Conservation (phyloP, 1,140 invertebrate genomes). For the Sitodiplosis mosellana region DNA sequence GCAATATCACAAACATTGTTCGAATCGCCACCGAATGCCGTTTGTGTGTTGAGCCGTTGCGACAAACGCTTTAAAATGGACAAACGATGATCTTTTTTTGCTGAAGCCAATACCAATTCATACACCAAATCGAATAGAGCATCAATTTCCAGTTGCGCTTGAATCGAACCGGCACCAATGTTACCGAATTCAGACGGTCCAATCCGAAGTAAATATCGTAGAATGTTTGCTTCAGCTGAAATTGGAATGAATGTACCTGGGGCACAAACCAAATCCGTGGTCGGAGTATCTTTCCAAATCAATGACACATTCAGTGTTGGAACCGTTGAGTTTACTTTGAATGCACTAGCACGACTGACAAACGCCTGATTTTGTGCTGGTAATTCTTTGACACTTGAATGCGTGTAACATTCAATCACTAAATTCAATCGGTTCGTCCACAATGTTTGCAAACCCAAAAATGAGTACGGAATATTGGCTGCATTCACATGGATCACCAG, state of each 20-base stretch:
- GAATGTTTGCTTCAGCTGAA: conserved; percentile 1
- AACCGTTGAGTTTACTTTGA: not conserved
- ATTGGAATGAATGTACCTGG: not conserved
- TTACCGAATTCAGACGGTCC: not conserved
- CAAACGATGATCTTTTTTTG: too few relatives aligned
- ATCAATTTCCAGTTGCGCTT: too few relatives aligned
- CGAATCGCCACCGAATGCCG: too few relatives aligned
- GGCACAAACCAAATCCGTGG: not conserved
- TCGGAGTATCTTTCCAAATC: not conserved
- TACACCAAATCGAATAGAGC: too few relatives aligned
- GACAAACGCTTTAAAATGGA: too few relatives aligned
- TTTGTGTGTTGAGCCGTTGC: too few relatives aligned
- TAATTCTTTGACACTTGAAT: not conserved
- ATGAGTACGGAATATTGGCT: not conserved
- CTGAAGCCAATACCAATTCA: too few relatives aligned
- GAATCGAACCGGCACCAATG: too few relatives aligned
- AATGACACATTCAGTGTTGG: conserved; percentile 1
- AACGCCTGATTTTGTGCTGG: not conserved
- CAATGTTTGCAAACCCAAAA: not conserved
- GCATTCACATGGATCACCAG: not conserved
- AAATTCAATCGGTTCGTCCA: not conserved
- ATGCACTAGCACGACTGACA: not conserved
- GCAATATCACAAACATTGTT: too few relatives aligned
- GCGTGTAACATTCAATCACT: not conserved
- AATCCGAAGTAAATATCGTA: not conserved